Evolutionary conservation across 1,140 invertebrate genomes (phyloP), one percentile per base, ranked within the genome.

Genomic region (Tetramorium simillimum): DNA sequence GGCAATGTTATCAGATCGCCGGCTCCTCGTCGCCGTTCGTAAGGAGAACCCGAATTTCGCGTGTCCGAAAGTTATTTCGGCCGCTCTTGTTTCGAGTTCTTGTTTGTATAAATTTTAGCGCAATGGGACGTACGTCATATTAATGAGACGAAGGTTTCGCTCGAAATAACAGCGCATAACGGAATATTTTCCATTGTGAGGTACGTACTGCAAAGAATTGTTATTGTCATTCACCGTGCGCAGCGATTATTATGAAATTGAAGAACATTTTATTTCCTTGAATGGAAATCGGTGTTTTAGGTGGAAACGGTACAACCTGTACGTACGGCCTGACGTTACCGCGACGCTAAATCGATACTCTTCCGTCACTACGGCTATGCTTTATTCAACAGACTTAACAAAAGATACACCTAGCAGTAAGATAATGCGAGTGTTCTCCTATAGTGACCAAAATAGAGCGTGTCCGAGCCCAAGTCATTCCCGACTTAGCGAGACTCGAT

Each of bases 351-450:
- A 86, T 86, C 84, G 86, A 88, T 88, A 88, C 67, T 86, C 82
- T 86, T 86, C 87, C 84, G 87, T 88, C 72, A 88, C 65, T 80
- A 67, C 65, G 43, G 63, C 40, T 53, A 86, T 86, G 75, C 76
- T 86, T 86, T 86, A 86, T 86, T 86, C 85, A 86, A n/a, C 63
- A 37, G 53, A 60, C 49, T 86, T 86, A 80, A 86, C 85, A 69
- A 86, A 86, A 86, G 85, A 81, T 86, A 86, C 85, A 86, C 85
- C 76, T 69, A 69, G 75, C 75, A 69, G 75, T 86, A 85, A 85
- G 75, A 85, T 84, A 84, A 84, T 84, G 69, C 53, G 69, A 75
- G 80, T 75, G 37, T 28, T 58, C 80, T 40, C n/a, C 24, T 62
- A 60, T 43, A 40, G 69, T 37, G 80, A 84, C 28, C 80, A 84